phyloP scores from a whole-genome alignment of 2,888 invertebrate genomes.

The Pollenia labialis region DNA sequence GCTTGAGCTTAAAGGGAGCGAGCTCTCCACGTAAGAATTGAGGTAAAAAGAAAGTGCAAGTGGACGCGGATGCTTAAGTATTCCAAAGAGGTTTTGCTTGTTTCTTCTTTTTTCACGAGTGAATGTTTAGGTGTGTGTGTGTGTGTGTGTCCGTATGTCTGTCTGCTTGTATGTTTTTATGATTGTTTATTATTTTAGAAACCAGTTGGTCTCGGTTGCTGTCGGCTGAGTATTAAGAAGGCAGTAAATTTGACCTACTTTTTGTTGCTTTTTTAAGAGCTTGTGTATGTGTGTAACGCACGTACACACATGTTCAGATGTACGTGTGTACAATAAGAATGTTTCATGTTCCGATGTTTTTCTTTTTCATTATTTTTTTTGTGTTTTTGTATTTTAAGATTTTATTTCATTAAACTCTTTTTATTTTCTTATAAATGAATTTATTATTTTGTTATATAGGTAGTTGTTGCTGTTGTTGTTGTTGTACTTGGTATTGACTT shows the following conservation, averaged over 20 bases:
- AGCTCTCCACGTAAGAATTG: conserved; percentile 74
- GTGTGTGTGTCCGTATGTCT: conserved; percentile 19
- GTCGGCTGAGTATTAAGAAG: conserved; percentile 64
- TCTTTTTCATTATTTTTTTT: conserved; percentile 74
- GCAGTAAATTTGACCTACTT: conserved; percentile 71
- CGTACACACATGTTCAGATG: conserved; percentile 30
- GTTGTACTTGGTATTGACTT: conserved; percentile 62
- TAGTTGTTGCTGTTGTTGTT: too few species aligned
- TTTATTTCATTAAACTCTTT: conserved; percentile 55
- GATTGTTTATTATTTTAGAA: conserved; percentile 71
- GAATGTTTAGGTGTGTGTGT: conserved; percentile 20
- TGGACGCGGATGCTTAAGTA: conserved; percentile 83
- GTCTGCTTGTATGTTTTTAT: conserved; percentile 17
- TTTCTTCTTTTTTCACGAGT: conserved; percentile 24
- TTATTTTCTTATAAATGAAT: conserved; percentile 12
- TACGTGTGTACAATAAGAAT: conserved; percentile 80
- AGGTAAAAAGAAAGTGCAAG: conserved; percentile 82
- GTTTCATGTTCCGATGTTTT: conserved; percentile 82
- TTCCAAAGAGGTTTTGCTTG: conserved; percentile 78
- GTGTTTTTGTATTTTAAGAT: conserved; percentile 49
- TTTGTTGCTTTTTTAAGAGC: conserved; percentile 56
- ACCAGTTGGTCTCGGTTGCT: conserved; percentile 66
- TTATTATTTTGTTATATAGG: conserved; percentile 30
- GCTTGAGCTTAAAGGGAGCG: conserved; percentile 51
- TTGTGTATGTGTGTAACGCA: background rate